Conservation (phyloP, 1,140 invertebrate species). For the Acromyrmex heyeri region DNA sequence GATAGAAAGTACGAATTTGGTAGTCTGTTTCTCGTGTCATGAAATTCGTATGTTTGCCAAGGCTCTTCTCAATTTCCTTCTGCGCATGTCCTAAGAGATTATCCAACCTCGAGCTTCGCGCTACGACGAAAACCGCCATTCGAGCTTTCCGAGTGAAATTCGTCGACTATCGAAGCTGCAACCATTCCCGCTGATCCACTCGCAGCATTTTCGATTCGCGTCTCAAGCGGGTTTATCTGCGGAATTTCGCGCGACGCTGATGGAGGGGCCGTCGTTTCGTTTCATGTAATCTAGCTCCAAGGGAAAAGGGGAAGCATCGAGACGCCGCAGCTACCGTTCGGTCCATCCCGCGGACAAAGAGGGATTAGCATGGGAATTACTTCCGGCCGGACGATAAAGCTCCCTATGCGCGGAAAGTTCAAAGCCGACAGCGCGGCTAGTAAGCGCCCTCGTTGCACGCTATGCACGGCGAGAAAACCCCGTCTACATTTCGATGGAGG, state of each 20-base stretch:
- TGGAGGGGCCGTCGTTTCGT: slow-evolving; percentile 26
- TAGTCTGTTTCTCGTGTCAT: not conserved
- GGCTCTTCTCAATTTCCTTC: not conserved
- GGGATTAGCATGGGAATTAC: slow-evolving; percentile 84
- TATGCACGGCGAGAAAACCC: not conserved
- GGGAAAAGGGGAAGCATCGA: not conserved
- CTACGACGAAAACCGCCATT: not conserved
- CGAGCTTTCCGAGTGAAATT: slow-evolving; percentile 12
- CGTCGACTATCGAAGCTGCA: slow-evolving; percentile 9
- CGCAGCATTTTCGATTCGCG: slow-evolving; percentile 15
- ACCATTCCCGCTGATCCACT: not conserved
- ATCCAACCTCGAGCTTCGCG: not conserved
- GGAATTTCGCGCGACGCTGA: slow-evolving; percentile 40
- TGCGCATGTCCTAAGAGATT: not conserved
- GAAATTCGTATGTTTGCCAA: slow-evolving; percentile 11
- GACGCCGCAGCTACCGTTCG: slow-evolving; percentile 2
- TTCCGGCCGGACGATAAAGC: slow-evolving; percentile 71
- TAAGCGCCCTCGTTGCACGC: slow-evolving; percentile 31
- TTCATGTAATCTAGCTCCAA: slow-evolving; percentile 47
- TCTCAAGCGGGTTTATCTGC: not conserved
- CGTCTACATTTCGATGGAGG: slow-evolving; percentile 57
- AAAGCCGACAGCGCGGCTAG: slow-evolving; percentile 60
- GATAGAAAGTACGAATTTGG: not conserved
- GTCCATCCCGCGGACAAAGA: slow-evolving; percentile 78
- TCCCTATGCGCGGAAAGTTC: slow-evolving; percentile 59